Evolutionary conservation across 2,113 vertebrate species (phyloP), one percentile per base, ranked within the genome.

Genomic region (Meriones unguiculatus): DNA sequence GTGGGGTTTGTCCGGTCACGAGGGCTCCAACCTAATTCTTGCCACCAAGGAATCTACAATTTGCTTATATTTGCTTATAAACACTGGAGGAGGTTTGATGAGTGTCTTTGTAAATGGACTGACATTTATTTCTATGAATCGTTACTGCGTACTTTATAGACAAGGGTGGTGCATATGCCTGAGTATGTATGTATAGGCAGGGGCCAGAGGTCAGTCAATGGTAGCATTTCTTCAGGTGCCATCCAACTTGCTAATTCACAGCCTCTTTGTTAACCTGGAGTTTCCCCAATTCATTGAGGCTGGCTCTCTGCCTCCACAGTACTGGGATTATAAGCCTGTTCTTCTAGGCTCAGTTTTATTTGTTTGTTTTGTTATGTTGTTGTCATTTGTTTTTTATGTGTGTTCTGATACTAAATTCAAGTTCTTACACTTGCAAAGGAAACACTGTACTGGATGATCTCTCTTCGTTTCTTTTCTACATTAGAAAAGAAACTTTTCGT

Each of bases 11-110:
- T 52, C n/a, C 32, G 57, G 24, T 64, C 12, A 70, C n/a, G 62
- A 78, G 59, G 54, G 69, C 50, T 35, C 32, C 22, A 62, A 32
- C 32, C 15, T n/a, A 89, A 24, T 41, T 5, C 54, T 78, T 75
- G 81, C 62, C 46, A 38, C 28, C n/a, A 50, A 57, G 0, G 0
- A 25, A 22, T 89, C 32, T n/a, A 13, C 5, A 75, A 24, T 81
- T 72, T 81, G 8, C 76, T 91, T 75, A 30, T 32, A 57, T 69
- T 25, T 96, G 67, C 59, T 96, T 30, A 96, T 87, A 85, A 88
- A 75, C 9, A 11, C 4, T 30, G 69, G 11, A 35, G 35, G 84
- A 89, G 50, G 24, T 75, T 81, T 88, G 81, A 78, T n/a, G 24
- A 30, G 8, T 41, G 88, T 95, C 77, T 89, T 78, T 93, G 76